These are phyloP conservation scores for Seriola rivoliana DNA, from an alignment of 2,113 vertebrate species.

Conservation along the genomic window DNA sequence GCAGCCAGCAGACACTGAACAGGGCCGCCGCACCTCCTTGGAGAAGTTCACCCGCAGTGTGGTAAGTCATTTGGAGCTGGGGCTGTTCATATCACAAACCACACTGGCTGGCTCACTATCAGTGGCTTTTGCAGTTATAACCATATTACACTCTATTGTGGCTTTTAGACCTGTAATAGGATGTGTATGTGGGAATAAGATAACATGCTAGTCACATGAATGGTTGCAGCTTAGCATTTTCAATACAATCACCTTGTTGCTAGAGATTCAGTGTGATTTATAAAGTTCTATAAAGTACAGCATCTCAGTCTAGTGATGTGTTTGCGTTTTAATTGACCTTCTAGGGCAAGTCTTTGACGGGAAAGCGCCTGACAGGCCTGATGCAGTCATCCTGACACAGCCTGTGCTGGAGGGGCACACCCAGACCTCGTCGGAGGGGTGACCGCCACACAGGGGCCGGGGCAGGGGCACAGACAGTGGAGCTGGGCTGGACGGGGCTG, in stretches of 20 bases:
- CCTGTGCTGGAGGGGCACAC: constrained; percentile 53
- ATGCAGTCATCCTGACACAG: constrained; percentile 96
- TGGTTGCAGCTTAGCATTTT: constrained; percentile 45
- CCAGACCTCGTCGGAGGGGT: constrained; percentile 36
- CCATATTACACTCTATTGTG: constrained; percentile 63
- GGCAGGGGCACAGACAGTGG: constrained; percentile 34
- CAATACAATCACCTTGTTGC: constrained; percentile 6
- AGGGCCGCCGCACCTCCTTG: constrained; percentile 98
- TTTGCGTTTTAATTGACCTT: constrained; percentile 51
- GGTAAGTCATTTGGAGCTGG: constrained; percentile 89
- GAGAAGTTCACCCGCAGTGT: constrained; percentile 98
- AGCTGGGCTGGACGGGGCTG: constrained; percentile 44
- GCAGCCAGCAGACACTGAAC: constrained; percentile 94
- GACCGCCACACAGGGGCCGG: constrained; percentile 16
- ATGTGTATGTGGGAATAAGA: constrained; percentile 28
- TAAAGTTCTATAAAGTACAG: not conserved
- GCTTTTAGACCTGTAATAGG: constrained; percentile 32
- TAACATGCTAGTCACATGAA: constrained; percentile 34
- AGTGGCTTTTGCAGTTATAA: constrained; percentile 71
- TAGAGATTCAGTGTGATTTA: constrained; percentile 17
- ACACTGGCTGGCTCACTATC: constrained; percentile 78
- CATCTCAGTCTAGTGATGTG: constrained; percentile 23
- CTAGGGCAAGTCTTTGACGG: constrained; percentile 95
- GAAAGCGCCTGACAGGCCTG: constrained; percentile 96
- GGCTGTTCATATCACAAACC: constrained; percentile 78